phyloP scores from a whole-genome alignment of 2,797 vertebrate species.

The Hoplostethus mediterraneus region DNA sequence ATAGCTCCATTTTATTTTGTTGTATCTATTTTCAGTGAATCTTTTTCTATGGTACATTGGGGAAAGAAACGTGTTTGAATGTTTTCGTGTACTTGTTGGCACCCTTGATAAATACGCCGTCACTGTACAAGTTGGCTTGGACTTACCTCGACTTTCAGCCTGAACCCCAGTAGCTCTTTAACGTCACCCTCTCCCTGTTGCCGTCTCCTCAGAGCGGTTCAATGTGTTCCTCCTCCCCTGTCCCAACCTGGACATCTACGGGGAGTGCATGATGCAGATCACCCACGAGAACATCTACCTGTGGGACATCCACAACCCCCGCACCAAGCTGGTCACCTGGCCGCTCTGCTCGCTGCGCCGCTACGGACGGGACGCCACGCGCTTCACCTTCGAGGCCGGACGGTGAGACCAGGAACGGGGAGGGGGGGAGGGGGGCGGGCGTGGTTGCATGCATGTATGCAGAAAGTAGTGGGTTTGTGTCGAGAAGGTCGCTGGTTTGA shows the following conservation, averaged over 20 bases:
- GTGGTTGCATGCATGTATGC: no score
- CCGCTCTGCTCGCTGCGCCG: slow-evolving; percentile 95
- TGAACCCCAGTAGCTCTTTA: no score
- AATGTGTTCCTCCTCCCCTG: slow-evolving; percentile 97
- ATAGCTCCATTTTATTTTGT: no score
- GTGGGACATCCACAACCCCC: slow-evolving; percentile 97
- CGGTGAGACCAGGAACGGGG: slow-evolving; percentile 83
- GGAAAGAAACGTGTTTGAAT: no score
- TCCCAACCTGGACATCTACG: slow-evolving; percentile 97
- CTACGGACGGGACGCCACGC: slow-evolving; percentile 94
- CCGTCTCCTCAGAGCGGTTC: slow-evolving; percentile 89
- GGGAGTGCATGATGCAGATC: slow-evolving; percentile 99
- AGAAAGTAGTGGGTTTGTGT: no score
- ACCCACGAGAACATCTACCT: slow-evolving; percentile 99
- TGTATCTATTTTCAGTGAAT: no score
- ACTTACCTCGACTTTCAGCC: no score
- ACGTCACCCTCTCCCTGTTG: neutral
- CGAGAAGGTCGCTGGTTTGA: no score
- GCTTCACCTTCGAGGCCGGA: slow-evolving; percentile 98
- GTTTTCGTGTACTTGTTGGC: no score
- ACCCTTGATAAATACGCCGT: no score
- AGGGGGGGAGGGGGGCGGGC: neutral
- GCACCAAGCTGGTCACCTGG: slow-evolving; percentile 97
- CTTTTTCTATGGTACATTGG: no score
- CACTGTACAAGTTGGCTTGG: no score